These are phyloP conservation scores for Seriola quinqueradiata DNA, from an alignment of 2,113 vertebrate genomes.

Conservation along the genomic window DNA sequence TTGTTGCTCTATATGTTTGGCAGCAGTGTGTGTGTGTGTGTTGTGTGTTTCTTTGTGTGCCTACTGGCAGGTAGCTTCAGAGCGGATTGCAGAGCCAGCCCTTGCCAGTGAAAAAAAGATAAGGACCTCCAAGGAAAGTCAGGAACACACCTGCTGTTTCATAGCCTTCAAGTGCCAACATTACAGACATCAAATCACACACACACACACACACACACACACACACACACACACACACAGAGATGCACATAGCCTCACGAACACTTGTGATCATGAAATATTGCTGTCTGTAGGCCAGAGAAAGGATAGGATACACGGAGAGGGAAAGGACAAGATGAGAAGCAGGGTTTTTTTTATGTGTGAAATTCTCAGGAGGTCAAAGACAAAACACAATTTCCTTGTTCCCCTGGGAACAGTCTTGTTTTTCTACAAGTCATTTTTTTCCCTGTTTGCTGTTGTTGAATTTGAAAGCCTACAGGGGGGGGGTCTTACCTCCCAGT, in stretches of 20 bases:
- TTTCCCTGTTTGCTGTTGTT: constrained; percentile 20
- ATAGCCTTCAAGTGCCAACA: constrained; percentile 49
- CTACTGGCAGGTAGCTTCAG: constrained; percentile 36
- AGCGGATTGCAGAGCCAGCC: constrained; percentile 47
- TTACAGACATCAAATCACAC: constrained; percentile 34
- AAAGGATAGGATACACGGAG: constrained; percentile 19
- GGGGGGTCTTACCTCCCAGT: constrained; percentile 30
- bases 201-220: not conserved
- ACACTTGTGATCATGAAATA: constrained; percentile 30
- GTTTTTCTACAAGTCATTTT: constrained; percentile 22
- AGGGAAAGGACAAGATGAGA: constrained; percentile 45
- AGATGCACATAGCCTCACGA: constrained; percentile 1
- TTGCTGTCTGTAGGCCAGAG: constrained; percentile 10
- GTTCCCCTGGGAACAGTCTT: constrained; percentile 20
- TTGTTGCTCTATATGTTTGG: constrained; percentile 19
- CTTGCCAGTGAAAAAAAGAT: constrained; percentile 54
- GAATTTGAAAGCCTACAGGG: constrained; percentile 32
- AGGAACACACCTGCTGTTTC: constrained; percentile 65
- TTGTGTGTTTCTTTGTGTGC: constrained; percentile 30
- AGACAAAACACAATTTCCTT: constrained; percentile 37
- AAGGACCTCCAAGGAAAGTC: constrained; percentile 62
- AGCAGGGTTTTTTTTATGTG: not conserved
- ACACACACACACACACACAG: not conserved
- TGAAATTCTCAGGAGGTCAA: constrained; percentile 39
- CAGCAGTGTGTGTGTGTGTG: constrained; percentile 5